These are phyloP conservation scores for Priocnemis perturbator DNA, from an alignment of 2,888 invertebrate genomes.

Conservation along the genomic window DNA sequence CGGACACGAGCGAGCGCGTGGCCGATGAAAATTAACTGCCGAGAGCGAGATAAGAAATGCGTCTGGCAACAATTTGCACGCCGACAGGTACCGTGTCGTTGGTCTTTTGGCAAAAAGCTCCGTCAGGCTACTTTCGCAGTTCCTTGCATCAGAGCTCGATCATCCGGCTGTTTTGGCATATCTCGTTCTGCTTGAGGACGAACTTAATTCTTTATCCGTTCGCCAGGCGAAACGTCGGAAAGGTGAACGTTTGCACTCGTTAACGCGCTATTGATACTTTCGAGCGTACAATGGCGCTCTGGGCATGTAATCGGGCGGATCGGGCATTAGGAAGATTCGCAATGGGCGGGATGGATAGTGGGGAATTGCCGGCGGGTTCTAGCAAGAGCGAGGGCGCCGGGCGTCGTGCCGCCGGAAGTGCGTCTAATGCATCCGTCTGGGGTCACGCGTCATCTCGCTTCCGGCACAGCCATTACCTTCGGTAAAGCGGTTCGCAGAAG, in stretches of 20 bases:
- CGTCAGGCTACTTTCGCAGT: too few relatives aligned
- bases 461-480: conserved; percentile 72
- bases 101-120: too few relatives aligned
- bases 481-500: conserved; percentile 55
- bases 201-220: not conserved
- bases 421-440: conserved; percentile 80
- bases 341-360: conserved; percentile 40
- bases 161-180: too few relatives aligned
- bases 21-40: too few relatives aligned
- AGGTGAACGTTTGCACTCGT: not conserved
- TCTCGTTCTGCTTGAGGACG: not conserved
- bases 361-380: conserved; percentile 50
- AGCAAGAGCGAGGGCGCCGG: conserved; percentile 57
- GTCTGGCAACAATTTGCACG: too few relatives aligned
- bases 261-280: not conserved
- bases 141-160: too few relatives aligned
- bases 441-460: conserved; percentile 74
- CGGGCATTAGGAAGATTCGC: conserved; percentile 44
- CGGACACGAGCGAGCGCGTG: too few relatives aligned
- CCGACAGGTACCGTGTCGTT: too few relatives aligned
- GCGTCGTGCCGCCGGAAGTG: conserved; percentile 77
- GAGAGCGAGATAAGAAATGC: too few relatives aligned
- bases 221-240: too few relatives aligned
- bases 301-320: conserved; percentile 37
- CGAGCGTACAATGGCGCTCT: conserved; percentile 1